These are phyloP conservation scores for Ceyx melanurus DNA, from an alignment of 2,113 vertebrate genomes.

Conservation along the genomic window DNA sequence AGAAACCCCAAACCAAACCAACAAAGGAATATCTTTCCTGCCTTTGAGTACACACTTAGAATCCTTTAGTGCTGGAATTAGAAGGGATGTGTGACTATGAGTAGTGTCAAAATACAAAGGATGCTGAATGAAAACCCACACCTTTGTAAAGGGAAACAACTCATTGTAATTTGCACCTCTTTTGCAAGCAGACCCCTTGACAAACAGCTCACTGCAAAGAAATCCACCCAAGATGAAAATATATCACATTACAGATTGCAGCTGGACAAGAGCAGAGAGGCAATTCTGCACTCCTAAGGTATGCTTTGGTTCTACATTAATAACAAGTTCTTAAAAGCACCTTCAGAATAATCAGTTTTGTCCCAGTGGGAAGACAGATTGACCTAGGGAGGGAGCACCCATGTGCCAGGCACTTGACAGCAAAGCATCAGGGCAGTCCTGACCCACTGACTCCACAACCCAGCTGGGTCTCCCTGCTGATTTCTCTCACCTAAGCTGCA, in stretches of 20 bases:
- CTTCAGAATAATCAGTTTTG: neutral
- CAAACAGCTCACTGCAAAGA: conserved; percentile 46
- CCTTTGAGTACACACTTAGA: conserved; percentile 17
- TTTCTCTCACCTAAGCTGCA: neutral
- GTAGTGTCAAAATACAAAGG: conserved; percentile 79
- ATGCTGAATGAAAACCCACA: conserved; percentile 71
- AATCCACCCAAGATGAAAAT: neutral
- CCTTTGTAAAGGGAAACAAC: conserved; percentile 68
- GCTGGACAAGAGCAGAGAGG: neutral
- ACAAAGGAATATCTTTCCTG: neutral
- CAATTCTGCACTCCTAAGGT: neutral
- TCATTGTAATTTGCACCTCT: conserved; percentile 85
- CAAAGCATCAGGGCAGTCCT: neutral
- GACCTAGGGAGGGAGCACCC: neutral
- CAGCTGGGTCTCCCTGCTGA: neutral
- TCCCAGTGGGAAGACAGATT: neutral
- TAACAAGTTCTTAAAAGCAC: neutral
- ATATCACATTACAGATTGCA: neutral
- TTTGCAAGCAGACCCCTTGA: conserved; percentile 76
- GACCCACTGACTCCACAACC: neutral
- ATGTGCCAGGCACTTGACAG: neutral
- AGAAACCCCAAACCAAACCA: neutral
- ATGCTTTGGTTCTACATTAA: neutral
- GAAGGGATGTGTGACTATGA: conserved; percentile 81
- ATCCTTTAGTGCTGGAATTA: conserved; percentile 82